Evolutionary conservation across 2,888 invertebrate genomes (phyloP), one percentile per base, ranked within the genome.

Genomic region (Euzetes globulus): DNA sequence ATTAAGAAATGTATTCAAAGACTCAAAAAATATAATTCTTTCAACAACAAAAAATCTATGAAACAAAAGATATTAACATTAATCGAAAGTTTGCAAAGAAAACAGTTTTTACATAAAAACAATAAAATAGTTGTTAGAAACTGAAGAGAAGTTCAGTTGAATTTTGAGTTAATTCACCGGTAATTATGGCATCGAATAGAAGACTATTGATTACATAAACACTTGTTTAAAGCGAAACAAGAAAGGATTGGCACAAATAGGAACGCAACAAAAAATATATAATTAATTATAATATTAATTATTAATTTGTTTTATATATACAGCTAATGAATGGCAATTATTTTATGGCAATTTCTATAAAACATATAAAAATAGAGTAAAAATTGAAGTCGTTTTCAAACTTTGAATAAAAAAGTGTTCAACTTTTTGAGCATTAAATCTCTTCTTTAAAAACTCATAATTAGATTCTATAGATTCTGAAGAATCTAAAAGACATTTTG

Each of bases 241-340:
- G 17, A 17, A 60, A 63, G 63, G 17, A 60, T 63, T 63, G 63
- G 63, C 63, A 63, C 63, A 63, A 63, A 60, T 63, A 63, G 63
- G 63, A 63, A 63, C 63, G 15, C 29, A n/a, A 27, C 17, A 25
- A 60, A 60, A 22, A 27, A 60, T 27, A 17, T 63, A 63, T 33
- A 63, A 29, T 52, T 25, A 52, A n/a, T 52, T 52, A 41, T 41
- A 41, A 41, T 33, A 33, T 41, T 41, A 41, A 41, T 41, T 13
- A 55, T 55, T 22, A 13, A 63, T 33, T 63, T 29, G 37, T 63
- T 22, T 60, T 13, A 13, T 60, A 63, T 63, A n/a, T 63, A 63
- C 63, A 63, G 17, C 63, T 29, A 63, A 63, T 63, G 63, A 37
- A 6, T 63, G 33, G 37, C 29, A 33, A 37, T n/a, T 33, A 63